Conservation (phyloP, 35 echinoderm and acorn worm genomes). For the Strongylocentrotus purpuratus region DNA sequence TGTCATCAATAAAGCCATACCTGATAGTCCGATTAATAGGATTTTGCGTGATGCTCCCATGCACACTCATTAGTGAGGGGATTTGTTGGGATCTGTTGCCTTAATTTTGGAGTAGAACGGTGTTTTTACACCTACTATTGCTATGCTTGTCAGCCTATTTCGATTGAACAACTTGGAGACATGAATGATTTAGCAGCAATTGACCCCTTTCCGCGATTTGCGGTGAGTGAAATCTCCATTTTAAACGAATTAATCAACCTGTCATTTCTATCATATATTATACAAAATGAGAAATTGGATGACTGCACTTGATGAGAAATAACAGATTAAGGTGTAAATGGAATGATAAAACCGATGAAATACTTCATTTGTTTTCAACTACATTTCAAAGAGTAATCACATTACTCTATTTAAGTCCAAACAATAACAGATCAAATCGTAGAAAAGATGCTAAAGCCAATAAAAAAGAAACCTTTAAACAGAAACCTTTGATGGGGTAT, state of each 20-base stretch:
- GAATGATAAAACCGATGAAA: background rate
- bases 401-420: background rate
- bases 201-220: background rate
- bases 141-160: background rate
- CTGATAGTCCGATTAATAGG: slow-evolving; percentile 2
- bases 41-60: background rate
- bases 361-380: background rate
- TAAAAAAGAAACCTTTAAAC: background rate
- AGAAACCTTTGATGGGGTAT: too few species aligned
- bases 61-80: background rate
- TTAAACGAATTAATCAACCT: background rate
- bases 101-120: background rate
- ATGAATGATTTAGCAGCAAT: background rate
- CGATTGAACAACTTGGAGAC: background rate
- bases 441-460: background rate
- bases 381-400: background rate
- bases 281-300: background rate
- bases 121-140: background rate
- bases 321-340: background rate
- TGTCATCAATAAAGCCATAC: background rate
- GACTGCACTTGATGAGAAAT: background rate
- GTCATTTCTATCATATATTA: background rate
- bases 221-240: background rate
- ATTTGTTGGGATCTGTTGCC: background rate
- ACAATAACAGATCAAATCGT: background rate